Evolutionary conservation across 2,797 vertebrate genomes (phyloP).

Genomic region (Prunella strophiata): DNA sequence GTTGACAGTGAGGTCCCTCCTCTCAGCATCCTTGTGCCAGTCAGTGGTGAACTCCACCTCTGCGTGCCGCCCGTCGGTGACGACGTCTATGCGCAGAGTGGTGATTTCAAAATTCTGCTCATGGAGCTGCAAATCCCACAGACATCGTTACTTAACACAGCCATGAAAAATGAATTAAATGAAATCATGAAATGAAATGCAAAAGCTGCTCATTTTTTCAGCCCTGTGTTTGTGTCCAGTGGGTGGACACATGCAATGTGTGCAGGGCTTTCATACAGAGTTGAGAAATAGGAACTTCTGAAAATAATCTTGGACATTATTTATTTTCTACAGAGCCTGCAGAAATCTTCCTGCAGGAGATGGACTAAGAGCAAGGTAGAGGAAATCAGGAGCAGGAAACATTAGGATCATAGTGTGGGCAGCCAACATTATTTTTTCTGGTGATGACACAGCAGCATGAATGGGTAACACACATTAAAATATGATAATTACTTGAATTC

Average conservation of each 20-base stretch:
- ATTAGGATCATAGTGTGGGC: not conserved
- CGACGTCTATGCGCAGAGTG: slow-evolving; percentile 89
- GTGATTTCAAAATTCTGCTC: slow-evolving; percentile 97
- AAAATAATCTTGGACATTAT: not conserved
- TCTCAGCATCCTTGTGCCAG: slow-evolving; percentile 94
- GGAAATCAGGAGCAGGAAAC: not conserved
- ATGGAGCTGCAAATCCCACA: slow-evolving; percentile 81
- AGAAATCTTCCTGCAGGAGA: not conserved
- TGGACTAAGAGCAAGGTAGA: not conserved
- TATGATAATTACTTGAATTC: not conserved
- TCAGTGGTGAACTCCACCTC: slow-evolving; percentile 95
- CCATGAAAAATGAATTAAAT: rapidly evolving
- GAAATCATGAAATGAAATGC: rapidly evolving
- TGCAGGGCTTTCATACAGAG: rapidly evolving
- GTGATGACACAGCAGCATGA: not conserved
- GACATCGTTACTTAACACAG: not conserved
- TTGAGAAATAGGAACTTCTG: rapidly evolving
- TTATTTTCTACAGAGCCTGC: not conserved
- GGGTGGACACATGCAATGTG: rapidly evolving
- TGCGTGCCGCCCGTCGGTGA: slow-evolving; percentile 92
- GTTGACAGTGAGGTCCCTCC: slow-evolving; percentile 96
- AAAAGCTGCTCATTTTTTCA: not conserved
- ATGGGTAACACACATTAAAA: not conserved
- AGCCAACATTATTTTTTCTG: not conserved
- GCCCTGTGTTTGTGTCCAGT: not conserved